Conservation (phyloP, 2,888 invertebrate genomes). For the Cephus spinipes region DNA sequence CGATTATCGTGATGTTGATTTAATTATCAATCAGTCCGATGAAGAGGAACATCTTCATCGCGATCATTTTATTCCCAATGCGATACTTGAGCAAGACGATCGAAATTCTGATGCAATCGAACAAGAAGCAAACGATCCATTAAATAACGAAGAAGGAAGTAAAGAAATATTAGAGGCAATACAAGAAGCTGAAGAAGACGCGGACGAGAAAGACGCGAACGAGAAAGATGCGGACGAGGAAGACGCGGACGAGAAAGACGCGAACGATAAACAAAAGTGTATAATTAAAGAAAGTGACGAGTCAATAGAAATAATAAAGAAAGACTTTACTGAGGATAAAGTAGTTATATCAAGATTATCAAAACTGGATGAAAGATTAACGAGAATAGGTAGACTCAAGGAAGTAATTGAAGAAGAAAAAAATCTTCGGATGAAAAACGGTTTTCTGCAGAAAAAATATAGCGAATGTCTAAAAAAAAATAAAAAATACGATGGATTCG, state of each 20-base stretch:
- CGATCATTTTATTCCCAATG: background rate
- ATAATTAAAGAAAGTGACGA: background rate
- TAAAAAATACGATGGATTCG: background rate
- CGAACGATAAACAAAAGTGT: background rate
- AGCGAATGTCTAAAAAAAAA: conserved; percentile 22
- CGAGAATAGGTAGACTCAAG: conserved; percentile 28
- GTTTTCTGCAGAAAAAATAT: conserved; percentile 38
- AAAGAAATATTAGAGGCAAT: conserved; percentile 3
- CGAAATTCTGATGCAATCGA: background rate
- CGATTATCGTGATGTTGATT: background rate
- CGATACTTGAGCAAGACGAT: background rate
- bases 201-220: too few species aligned
- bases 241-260: background rate
- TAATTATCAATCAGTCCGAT: background rate
- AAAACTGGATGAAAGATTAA: conserved; percentile 19
- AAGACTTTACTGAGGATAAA: background rate
- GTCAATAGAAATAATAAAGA: conserved; percentile 3
- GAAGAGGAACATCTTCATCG: background rate
- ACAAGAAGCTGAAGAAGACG: conserved; percentile 6
- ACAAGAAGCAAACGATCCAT: background rate
- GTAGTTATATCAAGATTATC: conserved; percentile 5
- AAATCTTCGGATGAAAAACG: conserved; percentile 29
- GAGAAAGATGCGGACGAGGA: conserved; percentile 1
- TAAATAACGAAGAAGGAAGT: background rate
- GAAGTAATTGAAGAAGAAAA: conserved; percentile 27